These are phyloP conservation scores for Helleia helle DNA, from an alignment of 2,888 invertebrate species.

Conservation along the genomic window DNA sequence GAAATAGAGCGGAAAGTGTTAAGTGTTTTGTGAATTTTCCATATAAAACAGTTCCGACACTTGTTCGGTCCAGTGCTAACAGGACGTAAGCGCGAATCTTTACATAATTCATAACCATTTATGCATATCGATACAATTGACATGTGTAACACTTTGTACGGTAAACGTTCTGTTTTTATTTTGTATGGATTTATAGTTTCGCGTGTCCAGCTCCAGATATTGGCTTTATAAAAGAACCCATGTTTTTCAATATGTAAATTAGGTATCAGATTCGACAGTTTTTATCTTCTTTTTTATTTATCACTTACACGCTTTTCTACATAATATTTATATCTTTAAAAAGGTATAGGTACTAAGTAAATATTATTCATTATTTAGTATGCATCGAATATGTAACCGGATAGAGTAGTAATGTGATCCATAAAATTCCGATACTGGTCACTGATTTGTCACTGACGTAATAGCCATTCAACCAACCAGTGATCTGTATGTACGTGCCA, in stretches of 20 bases:
- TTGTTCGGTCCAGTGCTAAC: constrained; percentile 22
- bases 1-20: constrained; percentile 1
- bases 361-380: too few relatives aligned
- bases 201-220: constrained; percentile 10
- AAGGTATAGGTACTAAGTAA: too few relatives aligned
- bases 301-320: not conserved
- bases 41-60: constrained; percentile 14
- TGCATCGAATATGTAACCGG: too few relatives aligned
- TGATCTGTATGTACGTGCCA: too few relatives aligned
- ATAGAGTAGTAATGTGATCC: too few relatives aligned
- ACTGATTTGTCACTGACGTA: too few relatives aligned
- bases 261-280: constrained; percentile 7
- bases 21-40: constrained; percentile 35
- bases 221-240: constrained; percentile 4
- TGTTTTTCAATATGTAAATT: constrained; percentile 11
- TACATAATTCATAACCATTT: constrained; percentile 68
- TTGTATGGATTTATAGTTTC: constrained; percentile 18
- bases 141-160: constrained; percentile 47
- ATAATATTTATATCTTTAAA: too few relatives aligned
- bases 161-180: constrained; percentile 22
- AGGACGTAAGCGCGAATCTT: constrained; percentile 45
- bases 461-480: too few relatives aligned
- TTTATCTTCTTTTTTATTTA: constrained; percentile 1
- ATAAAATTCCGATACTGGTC: too few relatives aligned
- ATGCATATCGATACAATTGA: constrained; percentile 61